A percentile compares a stretch with the other conserved stretches of the same genome.
Evolutionary conservation across 2,797 vertebrate species (phyloP).

Genomic region (Gouania willdenowi): DNA sequence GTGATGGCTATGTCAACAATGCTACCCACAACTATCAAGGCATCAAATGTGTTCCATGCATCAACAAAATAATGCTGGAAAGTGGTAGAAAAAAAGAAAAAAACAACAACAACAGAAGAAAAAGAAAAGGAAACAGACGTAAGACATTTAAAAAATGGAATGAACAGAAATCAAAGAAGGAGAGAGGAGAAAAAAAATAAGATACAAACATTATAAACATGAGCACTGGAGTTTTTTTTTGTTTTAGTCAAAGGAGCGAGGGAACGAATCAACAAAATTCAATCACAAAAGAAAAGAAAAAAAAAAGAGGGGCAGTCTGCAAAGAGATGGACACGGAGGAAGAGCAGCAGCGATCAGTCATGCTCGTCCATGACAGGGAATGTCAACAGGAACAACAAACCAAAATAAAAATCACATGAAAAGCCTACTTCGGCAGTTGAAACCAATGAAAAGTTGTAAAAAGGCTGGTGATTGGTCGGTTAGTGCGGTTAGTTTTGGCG

Average conservation of each 20-base stretch:
- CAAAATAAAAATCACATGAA: constrained; percentile 51
- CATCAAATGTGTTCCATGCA: constrained; percentile 99
- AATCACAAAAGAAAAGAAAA: constrained; percentile 44
- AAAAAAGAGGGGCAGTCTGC: constrained; percentile 58
- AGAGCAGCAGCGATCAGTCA: constrained; percentile 68
- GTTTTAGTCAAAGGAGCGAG: constrained; percentile 71
- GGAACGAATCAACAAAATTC: constrained; percentile 62
- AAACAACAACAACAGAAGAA: constrained; percentile 58
- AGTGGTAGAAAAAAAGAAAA: constrained; percentile 76
- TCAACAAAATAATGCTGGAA: constrained; percentile 99
- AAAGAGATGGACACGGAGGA: constrained; percentile 65
- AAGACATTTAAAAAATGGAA: constrained; percentile 77
- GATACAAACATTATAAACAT: constrained; percentile 78
- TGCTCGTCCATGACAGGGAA: constrained; percentile 72
- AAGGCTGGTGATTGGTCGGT: constrained; percentile 68
- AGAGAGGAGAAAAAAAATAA: constrained; percentile 75
- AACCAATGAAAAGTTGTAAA: constrained; percentile 49
- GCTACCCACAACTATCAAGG: constrained; percentile 99
- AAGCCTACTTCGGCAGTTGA: constrained; percentile 42
- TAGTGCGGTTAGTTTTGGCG: constrained; percentile 73
- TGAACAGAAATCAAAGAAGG: constrained; percentile 68
- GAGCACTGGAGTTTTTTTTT: constrained; percentile 61
- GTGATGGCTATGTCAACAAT: constrained; percentile 99
- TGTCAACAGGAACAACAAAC: constrained; percentile 63
- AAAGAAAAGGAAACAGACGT: constrained; percentile 68